Evolutionary conservation across 2,888 invertebrate species (phyloP).

Genomic region (Nephrotoma flavescens): DNA sequence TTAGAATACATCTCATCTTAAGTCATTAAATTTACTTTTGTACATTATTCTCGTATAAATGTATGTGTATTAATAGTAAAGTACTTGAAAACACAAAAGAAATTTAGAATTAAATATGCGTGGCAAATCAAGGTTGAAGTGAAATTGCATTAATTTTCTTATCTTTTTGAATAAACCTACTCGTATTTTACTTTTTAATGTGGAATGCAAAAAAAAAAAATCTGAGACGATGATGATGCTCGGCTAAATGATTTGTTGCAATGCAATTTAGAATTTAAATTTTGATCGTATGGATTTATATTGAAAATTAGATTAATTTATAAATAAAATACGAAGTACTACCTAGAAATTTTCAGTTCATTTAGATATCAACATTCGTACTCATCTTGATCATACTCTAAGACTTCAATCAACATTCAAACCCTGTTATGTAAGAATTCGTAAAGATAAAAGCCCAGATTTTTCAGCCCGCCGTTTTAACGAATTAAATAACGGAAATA

Average conservation of each 20-base stretch:
- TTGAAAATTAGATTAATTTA: not conserved
- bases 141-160: not conserved
- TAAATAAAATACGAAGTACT: not conserved
- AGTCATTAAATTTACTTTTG: not conserved
- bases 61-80: not conserved
- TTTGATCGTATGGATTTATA: not conserved
- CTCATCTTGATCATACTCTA: too few species aligned
- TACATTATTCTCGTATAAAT: not conserved
- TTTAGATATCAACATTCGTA: too few species aligned
- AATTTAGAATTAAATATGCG: not conserved
- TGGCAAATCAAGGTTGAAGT: not conserved
- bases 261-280: not conserved
- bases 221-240: not conserved
- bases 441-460: too few species aligned
- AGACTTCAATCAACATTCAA: too few species aligned
- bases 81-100: not conserved
- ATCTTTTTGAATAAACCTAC: not conserved
- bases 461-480: too few species aligned
- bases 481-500: too few species aligned
- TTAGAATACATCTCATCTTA: not conserved
- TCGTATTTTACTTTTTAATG: not conserved
- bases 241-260: not conserved
- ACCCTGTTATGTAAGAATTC: too few species aligned
- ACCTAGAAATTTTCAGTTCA: too few species aligned
- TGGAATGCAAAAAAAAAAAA: not conserved